Evolutionary conservation across 2,797 vertebrate species (phyloP), one percentile per base, ranked within the genome.

Genomic region (Spondyliosoma cantharus): DNA sequence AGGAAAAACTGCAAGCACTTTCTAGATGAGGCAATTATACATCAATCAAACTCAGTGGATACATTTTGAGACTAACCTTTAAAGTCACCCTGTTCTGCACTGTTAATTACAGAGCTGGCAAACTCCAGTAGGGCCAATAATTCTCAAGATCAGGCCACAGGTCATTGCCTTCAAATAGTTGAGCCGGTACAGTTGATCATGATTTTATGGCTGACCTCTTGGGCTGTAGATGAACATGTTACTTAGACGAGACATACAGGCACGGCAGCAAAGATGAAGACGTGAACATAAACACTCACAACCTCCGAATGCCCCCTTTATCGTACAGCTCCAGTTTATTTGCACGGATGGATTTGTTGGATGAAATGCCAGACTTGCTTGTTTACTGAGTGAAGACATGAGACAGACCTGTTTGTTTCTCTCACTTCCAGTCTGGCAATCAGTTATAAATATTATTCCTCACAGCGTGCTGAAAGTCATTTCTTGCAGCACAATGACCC

Each of bases 61-160:
- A 69, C 78, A 84, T 87, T 91, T 84, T 83, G 48, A 89, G 75
- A 77, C 75, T 83, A 90, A 93, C 88, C 88, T 90, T 90, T 90
- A 90, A 87, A 90, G 90, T 90, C 91, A 90, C 88, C 83, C 86
- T 90, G 90, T 90, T 90, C 89, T 90, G 90, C 88, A 80, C 87
- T 90, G 90, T 93, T 93, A 90, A 94, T 94, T 93, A 93, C 91
- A 79, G 80, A 85, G 83, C 78, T 89, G 88, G 87, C 76, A 89
- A 87, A 91, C 78, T 91, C 88, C 82, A 85, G 74, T 54, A 77
- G 81, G 82, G 79, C 84, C 88, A 89, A 81, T 90, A 87, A 88
- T 89, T 92, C 83, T 90, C 82, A 90, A 92, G 90, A 87, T 93
- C 87, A 89, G 86, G 72, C 68, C 83, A 90, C 82, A 90, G 91